phyloP scores from a whole-genome alignment of 2,888 invertebrate species.

The Patella caerulea region DNA sequence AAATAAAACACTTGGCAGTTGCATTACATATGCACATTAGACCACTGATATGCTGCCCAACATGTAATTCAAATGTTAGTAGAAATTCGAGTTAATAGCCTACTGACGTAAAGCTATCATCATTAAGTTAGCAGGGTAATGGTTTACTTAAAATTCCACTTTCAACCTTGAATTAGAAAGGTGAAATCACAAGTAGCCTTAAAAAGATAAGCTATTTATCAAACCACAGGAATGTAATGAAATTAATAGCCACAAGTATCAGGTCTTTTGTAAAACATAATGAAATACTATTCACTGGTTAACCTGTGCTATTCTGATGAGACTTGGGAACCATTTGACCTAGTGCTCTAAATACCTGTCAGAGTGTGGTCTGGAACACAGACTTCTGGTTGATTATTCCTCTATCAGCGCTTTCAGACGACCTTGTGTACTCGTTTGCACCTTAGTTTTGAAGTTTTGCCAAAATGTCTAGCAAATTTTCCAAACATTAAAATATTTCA shows the following conservation, averaged over 20 bases:
- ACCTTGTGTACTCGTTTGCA: constrained; percentile 2
- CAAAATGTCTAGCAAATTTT: constrained; percentile 9
- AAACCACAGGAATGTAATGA: constrained; percentile 6
- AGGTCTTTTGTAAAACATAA: not conserved
- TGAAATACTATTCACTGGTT: not conserved
- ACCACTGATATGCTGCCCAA: no score
- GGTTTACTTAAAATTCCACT: no score
- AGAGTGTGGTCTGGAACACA: not conserved
- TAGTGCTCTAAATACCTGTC: constrained; percentile 9
- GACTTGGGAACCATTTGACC: constrained; percentile 1
- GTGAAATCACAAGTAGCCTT: not conserved
- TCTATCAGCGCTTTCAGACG: not conserved
- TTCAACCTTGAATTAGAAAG: no score
- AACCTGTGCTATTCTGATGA: not conserved
- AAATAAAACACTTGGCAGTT: no score
- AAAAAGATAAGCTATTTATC: constrained; percentile 1
- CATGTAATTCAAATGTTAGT: no score
- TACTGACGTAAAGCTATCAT: no score
- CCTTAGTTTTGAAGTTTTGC: constrained; percentile 1
- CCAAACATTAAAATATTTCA: constrained; percentile 2
- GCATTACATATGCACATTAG: no score
- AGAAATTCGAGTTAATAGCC: no score
- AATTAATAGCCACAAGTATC: not conserved
- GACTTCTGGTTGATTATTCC: not conserved
- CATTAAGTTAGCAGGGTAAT: no score